A percentile compares a stretch with the other conserved stretches of the same genome.
Conservation (phyloP, 2,113 vertebrate genomes). For the Dendropsophus ebraccatus region DNA sequence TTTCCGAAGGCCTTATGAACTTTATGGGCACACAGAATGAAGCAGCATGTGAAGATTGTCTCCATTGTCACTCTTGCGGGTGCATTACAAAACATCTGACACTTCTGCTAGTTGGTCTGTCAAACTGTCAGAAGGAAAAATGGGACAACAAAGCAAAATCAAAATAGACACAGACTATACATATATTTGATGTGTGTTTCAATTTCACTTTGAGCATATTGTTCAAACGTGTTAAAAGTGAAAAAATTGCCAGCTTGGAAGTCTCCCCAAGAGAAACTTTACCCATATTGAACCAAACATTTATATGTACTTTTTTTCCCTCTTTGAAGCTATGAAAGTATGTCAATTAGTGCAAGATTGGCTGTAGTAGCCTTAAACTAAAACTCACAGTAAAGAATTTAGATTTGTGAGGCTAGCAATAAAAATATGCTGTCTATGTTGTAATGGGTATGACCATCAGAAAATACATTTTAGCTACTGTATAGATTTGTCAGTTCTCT, state of each 20-base stretch:
- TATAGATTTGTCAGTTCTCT: background rate
- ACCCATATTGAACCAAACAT: background rate
- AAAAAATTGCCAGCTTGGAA: too few species aligned
- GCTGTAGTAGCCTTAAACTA: background rate
- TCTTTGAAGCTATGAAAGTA: background rate
- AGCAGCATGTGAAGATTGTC: conserved; percentile 23
- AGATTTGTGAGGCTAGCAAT: too few species aligned
- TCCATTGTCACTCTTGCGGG: conserved; percentile 49
- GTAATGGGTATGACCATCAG: too few species aligned
- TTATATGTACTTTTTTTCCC: background rate
- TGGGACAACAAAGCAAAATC: conserved; percentile 45
- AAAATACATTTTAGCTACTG: too few species aligned
- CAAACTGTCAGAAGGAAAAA: conserved; percentile 50
- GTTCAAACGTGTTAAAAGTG: background rate
- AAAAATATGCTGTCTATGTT: too few species aligned
- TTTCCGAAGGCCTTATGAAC: conserved; percentile 26
- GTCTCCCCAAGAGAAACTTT: background rate
- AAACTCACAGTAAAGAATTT: background rate
- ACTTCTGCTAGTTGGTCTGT: conserved; percentile 51
- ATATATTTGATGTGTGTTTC: conserved; percentile 9
- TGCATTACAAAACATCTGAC: conserved; percentile 51
- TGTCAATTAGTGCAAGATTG: background rate
- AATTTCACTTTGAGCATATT: background rate
- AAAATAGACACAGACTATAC: conserved; percentile 26
- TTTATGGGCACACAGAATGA: conserved; percentile 18